phyloP scores from a whole-genome alignment of 92 coral and sea anemone species.

The Montipora capitata region DNA sequence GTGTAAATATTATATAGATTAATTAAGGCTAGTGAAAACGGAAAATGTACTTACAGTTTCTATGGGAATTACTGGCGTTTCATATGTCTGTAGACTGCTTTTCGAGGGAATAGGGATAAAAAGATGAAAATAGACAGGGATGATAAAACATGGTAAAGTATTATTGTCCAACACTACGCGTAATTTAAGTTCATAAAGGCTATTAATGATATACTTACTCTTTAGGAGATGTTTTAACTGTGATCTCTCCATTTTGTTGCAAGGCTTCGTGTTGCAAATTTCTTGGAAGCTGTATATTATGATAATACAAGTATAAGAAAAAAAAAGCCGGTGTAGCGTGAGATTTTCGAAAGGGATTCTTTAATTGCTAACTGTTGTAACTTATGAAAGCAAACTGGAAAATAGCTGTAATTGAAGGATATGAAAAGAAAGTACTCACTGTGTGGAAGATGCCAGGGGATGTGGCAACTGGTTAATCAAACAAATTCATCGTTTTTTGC shows the following conservation, averaged over 20 bases:
- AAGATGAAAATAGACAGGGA: background rate
- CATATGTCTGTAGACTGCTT: background rate
- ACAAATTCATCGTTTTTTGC: background rate
- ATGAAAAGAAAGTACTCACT: background rate
- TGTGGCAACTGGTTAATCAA: background rate
- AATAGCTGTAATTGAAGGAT: background rate
- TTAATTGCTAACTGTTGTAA: background rate
- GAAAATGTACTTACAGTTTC: too few species aligned
- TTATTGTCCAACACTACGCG: background rate
- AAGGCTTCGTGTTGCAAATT: too few species aligned
- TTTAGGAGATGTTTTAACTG: constrained; percentile 3
- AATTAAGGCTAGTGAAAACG: too few species aligned
- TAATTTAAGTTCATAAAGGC: too few species aligned
- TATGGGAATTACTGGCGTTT: too few species aligned
- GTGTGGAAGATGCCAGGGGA: background rate
- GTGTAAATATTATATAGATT: too few species aligned
- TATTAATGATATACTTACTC: background rate
- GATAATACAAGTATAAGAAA: constrained; percentile 1
- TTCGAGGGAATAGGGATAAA: constrained; percentile 1
- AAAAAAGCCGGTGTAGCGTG: background rate
- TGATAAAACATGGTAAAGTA: constrained; percentile 2
- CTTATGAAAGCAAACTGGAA: constrained; percentile 1
- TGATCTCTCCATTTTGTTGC: background rate
- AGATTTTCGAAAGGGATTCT: background rate
- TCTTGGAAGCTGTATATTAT: background rate